phyloP scores from a whole-genome alignment of 2,888 invertebrate species.

The Lysandra bellargus region DNA sequence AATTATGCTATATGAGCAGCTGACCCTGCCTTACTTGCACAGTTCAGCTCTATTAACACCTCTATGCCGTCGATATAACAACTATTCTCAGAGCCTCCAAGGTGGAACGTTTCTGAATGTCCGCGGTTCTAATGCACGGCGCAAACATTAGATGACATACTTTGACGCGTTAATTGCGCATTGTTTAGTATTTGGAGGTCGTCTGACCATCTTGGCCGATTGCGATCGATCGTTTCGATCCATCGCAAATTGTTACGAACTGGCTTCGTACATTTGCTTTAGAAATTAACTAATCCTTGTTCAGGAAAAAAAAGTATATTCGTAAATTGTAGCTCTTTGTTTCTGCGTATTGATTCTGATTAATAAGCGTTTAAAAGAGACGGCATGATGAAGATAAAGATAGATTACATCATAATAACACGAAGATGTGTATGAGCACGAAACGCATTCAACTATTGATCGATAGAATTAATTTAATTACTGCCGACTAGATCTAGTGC shows the following conservation, averaged over 20 bases:
- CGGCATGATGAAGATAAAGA: background rate
- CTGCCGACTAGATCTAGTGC: background rate
- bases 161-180: constrained; percentile 15
- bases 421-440: background rate
- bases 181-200: constrained; percentile 10
- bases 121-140: background rate
- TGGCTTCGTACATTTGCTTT: background rate
- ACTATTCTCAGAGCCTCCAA: background rate
- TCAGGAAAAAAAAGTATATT: background rate
- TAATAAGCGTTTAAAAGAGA: background rate
- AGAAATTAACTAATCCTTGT: too few species aligned
- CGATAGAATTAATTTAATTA: background rate
- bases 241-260: background rate
- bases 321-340: background rate
- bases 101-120: background rate
- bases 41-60: background rate
- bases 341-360: background rate
- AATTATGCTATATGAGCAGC: background rate
- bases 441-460: background rate
- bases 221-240: background rate
- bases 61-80: background rate
- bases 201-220: background rate
- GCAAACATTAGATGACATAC: constrained; percentile 17
- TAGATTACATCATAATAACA: background rate
- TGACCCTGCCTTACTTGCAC: background rate